Conservation (phyloP, 2,888 invertebrate species). For the Tortricodes alternella region DNA sequence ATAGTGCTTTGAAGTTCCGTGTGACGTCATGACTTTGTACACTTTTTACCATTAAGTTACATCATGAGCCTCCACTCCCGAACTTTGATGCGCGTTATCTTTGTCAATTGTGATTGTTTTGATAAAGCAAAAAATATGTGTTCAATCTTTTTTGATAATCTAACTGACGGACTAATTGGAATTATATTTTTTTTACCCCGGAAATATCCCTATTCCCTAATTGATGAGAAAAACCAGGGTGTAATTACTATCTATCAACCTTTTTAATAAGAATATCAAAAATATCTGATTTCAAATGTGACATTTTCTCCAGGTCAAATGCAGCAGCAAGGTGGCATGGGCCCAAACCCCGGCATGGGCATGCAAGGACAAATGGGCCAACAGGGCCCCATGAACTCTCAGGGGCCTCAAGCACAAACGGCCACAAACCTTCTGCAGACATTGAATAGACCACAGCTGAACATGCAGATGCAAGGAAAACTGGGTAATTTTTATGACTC, state of each 20-base stretch:
- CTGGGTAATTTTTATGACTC: conserved; percentile 50
- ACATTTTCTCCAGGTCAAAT: conserved; percentile 54
- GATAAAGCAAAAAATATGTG: too few species aligned
- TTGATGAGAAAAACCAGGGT: too few species aligned
- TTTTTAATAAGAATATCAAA: not conserved
- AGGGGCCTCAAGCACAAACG: conserved; percentile 79
- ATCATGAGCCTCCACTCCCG: too few species aligned
- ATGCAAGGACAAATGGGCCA: conserved; percentile 75
- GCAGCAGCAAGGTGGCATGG: conserved; percentile 70
- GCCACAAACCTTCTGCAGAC: conserved; percentile 89
- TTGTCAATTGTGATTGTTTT: too few species aligned
- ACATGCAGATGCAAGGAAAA: conserved; percentile 84
- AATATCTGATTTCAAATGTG: not conserved
- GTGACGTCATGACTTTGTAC: too few species aligned
- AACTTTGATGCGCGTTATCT: too few species aligned
- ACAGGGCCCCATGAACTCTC: conserved; percentile 72
- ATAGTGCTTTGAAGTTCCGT: too few species aligned
- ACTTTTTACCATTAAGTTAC: too few species aligned
- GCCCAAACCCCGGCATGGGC: conserved; percentile 52
- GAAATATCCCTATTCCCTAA: too few species aligned
- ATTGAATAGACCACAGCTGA: conserved; percentile 85
- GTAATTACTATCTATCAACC: not conserved
- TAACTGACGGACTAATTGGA: too few species aligned
- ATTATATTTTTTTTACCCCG: too few species aligned
- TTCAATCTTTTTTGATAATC: too few species aligned